Percentiles rank a stretch among this genome's conserved stretches.
These are phyloP conservation scores for Machimus rusticus DNA, from an alignment of 2,888 invertebrate genomes.

Conservation along the genomic window DNA sequence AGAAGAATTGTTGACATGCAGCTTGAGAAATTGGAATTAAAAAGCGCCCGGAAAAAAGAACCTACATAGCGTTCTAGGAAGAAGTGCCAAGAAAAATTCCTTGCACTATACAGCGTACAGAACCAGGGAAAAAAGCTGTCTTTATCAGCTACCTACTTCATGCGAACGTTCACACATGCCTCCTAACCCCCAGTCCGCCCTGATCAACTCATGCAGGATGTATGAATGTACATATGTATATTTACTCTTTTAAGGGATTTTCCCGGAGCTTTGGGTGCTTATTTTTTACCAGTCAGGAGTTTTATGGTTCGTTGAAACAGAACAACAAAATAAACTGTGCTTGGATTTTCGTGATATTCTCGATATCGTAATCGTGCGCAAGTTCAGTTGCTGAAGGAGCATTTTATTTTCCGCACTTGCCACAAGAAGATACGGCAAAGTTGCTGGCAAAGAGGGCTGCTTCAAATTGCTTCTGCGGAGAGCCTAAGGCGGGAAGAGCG, in stretches of 20 bases:
- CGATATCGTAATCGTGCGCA: too few relatives aligned
- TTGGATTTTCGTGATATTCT: background rate
- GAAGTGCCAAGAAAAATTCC: background rate
- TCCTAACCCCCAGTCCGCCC: background rate
- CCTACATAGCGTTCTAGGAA: background rate
- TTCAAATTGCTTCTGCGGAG: background rate
- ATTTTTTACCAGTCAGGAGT: background rate
- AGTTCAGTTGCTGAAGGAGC: background rate
- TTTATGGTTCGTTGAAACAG: slow-evolving; percentile 19
- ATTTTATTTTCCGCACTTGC: background rate
- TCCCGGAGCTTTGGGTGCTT: slow-evolving; percentile 10
- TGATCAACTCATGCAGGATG: background rate
- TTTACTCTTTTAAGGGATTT: background rate
- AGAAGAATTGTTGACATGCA: background rate
- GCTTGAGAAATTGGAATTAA: background rate
- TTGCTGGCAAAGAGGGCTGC: background rate
- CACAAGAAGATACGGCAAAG: background rate
- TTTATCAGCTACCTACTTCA: background rate
- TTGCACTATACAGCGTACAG: background rate
- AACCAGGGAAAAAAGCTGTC: background rate
- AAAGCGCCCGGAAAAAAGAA: background rate
- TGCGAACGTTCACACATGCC: slow-evolving; percentile 9
- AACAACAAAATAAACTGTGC: slow-evolving; percentile 2
- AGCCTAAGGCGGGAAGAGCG: background rate
- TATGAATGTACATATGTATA: background rate